Percentiles rank a stretch among this genome's conserved stretches.
Conservation (phyloP, 2,888 invertebrate species). For the Opisthograptis luteolata region DNA sequence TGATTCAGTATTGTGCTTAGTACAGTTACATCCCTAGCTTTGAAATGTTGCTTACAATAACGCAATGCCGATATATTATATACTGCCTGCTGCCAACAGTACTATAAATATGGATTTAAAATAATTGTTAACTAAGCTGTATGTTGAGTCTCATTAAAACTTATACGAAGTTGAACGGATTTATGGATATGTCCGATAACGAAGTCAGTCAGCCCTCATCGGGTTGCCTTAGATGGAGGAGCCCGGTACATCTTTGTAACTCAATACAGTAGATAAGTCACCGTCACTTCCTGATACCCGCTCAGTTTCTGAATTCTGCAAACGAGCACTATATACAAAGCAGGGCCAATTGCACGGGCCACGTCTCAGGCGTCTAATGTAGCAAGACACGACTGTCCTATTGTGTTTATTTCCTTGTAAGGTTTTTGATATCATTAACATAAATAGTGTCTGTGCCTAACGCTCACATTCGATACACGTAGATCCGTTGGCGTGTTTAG, state of each 20-base stretch:
- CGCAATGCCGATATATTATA: neutral
- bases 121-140: no score
- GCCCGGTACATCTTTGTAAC: slow-evolving; percentile 63
- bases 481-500: slow-evolving; percentile 59
- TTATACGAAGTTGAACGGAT: slow-evolving; percentile 50
- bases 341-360: slow-evolving; percentile 72
- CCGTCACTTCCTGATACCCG: slow-evolving; percentile 70
- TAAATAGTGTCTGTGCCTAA: slow-evolving; percentile 69
- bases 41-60: slow-evolving; percentile 4
- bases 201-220: slow-evolving; percentile 60
- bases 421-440: slow-evolving; percentile 80
- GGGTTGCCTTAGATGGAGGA: slow-evolving; percentile 28
- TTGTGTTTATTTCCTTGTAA: slow-evolving; percentile 80
- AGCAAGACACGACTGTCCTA: slow-evolving; percentile 79
- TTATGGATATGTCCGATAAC: slow-evolving; percentile 62
- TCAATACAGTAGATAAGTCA: slow-evolving; percentile 70
- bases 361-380: slow-evolving; percentile 74
- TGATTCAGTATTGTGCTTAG: slow-evolving; percentile 51
- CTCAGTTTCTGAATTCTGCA: slow-evolving; percentile 74
- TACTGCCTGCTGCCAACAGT: no score
- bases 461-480: slow-evolving; percentile 71
- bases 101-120: no score
- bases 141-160: slow-evolving; percentile 50
- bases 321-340: slow-evolving; percentile 81
- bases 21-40: slow-evolving; percentile 43